Evolutionary conservation across 2,797 vertebrate species (phyloP).

Genomic region (Sternotherus odoratus): DNA sequence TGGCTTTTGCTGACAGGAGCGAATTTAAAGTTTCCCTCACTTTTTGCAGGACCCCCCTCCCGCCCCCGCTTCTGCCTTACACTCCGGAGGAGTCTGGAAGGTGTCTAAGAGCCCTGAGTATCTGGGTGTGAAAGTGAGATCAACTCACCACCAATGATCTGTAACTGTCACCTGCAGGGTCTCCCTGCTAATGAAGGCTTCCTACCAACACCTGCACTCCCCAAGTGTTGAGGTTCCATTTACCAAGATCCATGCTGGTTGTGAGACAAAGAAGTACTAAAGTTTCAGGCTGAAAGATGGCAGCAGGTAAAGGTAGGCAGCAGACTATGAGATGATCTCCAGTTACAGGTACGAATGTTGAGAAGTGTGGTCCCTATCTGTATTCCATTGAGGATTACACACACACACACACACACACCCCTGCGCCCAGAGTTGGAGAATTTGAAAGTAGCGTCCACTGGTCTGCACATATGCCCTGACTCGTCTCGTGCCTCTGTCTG

Average conservation of each 20-base stretch:
- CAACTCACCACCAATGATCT: not conserved
- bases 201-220: rapidly evolving
- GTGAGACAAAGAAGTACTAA: rapidly evolving
- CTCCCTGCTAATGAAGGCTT: not conserved
- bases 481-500: not conserved
- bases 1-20: not conserved
- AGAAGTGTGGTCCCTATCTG: too few relatives aligned
- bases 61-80: not conserved
- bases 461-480: not conserved
- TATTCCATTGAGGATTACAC: too few relatives aligned
- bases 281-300: not conserved
- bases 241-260: not conserved
- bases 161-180: not conserved
- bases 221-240: not conserved
- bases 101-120: rapidly evolving
- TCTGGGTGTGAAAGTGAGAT: not conserved
- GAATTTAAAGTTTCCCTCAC: not conserved
- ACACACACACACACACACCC: too few relatives aligned
- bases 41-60: too few relatives aligned
- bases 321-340: not conserved
- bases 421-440: too few relatives aligned
- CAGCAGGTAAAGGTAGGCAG: not conserved
- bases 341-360: too few relatives aligned
- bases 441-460: too few relatives aligned
- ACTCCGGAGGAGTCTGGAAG: not conserved